phyloP scores from a whole-genome alignment of 2,113 vertebrate genomes.

The Lasiurus borealis region DNA sequence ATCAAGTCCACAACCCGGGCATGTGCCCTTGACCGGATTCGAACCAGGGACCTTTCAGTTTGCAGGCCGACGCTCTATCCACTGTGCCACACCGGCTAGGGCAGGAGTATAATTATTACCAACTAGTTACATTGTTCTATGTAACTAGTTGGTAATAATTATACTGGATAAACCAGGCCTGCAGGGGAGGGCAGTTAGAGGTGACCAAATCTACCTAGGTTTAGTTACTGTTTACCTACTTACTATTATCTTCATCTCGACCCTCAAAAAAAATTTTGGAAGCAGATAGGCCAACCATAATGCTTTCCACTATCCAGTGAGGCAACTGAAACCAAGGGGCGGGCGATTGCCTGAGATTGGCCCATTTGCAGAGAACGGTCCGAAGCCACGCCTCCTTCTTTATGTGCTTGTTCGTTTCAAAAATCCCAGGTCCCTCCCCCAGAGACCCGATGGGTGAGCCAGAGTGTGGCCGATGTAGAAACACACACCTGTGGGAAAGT shows the following conservation, averaged over 20 bases:
- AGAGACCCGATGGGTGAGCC: neutral
- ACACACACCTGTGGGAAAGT: neutral
- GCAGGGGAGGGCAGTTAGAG: too few relatives aligned
- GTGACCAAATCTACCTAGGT: too few relatives aligned
- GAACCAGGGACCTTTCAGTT: too few relatives aligned
- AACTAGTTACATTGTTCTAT: neutral
- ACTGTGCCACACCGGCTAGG: too few relatives aligned
- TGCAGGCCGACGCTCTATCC: too few relatives aligned
- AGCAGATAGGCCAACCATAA: neutral
- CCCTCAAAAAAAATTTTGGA: neutral
- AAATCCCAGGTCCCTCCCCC: neutral
- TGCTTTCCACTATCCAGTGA: neutral
- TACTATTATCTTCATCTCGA: neutral
- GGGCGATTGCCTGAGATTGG: too few relatives aligned
- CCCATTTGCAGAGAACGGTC: neutral
- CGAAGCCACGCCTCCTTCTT: neutral
- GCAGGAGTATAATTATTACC: neutral
- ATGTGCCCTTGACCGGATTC: too few relatives aligned
- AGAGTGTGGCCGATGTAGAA: neutral
- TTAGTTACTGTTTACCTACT: too few relatives aligned
- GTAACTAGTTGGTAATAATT: too few relatives aligned
- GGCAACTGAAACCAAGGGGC: neutral
- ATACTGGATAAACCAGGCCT: too few relatives aligned
- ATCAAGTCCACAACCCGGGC: too few relatives aligned
- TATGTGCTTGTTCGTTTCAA: neutral